Percentiles rank a stretch among this genome's conserved stretches.
These are phyloP conservation scores for Limulus polyphemus DNA, from an alignment of 2,888 invertebrate genomes.

Conservation along the genomic window DNA sequence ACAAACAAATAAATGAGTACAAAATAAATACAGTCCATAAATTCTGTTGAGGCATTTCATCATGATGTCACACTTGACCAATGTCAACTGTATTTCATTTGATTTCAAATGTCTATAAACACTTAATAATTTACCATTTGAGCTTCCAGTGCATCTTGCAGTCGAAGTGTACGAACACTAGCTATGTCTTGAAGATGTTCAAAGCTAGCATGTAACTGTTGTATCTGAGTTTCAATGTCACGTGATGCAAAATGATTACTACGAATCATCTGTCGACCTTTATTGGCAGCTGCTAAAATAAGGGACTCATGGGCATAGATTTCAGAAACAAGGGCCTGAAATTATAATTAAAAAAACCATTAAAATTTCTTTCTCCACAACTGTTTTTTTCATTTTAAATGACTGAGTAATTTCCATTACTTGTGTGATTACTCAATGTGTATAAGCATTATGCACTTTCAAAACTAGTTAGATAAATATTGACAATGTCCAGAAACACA, in stretches of 20 bases:
- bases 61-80: too few relatives aligned
- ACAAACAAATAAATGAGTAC: too few relatives aligned
- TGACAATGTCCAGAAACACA: too few relatives aligned
- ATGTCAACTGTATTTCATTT: too few relatives aligned
- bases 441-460: too few relatives aligned
- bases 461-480: too few relatives aligned
- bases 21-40: too few relatives aligned
- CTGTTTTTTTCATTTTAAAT: background rate
- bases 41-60: too few relatives aligned
- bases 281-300: slow-evolving; percentile 54
- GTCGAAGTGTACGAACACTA: slow-evolving; percentile 53
- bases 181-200: slow-evolving; percentile 57
- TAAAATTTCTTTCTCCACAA: background rate
- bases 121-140: slow-evolving; percentile 39
- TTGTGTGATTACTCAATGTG: too few relatives aligned
- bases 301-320: slow-evolving; percentile 72
- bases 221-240: slow-evolving; percentile 54
- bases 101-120: too few relatives aligned
- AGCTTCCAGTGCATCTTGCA: slow-evolving; percentile 68
- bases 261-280: slow-evolving; percentile 63
- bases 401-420: background rate
- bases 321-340: slow-evolving; percentile 64
- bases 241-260: slow-evolving; percentile 71
- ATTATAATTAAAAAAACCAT: background rate
- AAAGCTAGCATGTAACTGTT: slow-evolving; percentile 55